Evolutionary conservation across 2,888 invertebrate genomes (phyloP).

Genomic region (Andrena bicolor): DNA sequence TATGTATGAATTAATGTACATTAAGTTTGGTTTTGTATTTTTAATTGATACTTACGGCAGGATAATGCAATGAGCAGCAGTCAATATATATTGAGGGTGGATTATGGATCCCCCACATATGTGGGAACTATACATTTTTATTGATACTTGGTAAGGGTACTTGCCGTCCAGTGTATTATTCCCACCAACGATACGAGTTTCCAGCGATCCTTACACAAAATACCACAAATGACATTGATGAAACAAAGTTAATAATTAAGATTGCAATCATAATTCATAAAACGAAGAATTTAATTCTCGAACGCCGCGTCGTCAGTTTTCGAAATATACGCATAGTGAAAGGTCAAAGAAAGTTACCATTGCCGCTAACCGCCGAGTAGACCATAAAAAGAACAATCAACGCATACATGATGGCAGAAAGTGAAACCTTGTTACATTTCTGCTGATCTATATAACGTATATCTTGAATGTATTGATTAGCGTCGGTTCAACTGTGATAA

Average conservation of each 20-base stretch:
- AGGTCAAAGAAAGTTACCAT: slow-evolving; percentile 12
- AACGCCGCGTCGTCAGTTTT: not conserved
- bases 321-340: not conserved
- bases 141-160: slow-evolving; percentile 44
- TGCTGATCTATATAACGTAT: not conserved
- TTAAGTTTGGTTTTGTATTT: not conserved
- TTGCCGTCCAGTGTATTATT: not conserved
- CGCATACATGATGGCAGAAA: slow-evolving; percentile 15
- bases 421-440: not conserved
- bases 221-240: too few relatives aligned
- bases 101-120: slow-evolving; percentile 63
- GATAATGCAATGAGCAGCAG: slow-evolving; percentile 63
- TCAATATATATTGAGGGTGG: slow-evolving; percentile 45
- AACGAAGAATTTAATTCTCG: not conserved
- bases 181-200: slow-evolving; percentile 11
- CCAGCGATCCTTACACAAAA: not conserved
- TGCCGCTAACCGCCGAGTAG: not conserved
- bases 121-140: not conserved
- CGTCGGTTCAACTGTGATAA: not conserved
- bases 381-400: slow-evolving; percentile 15
- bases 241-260: too few relatives aligned
- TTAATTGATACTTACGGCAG: slow-evolving; percentile 35
- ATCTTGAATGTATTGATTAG: not conserved
- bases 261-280: not conserved
- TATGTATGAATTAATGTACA: not conserved